A percentile compares a stretch with the other conserved stretches of the same genome.
Conservation (phyloP, 2,888 invertebrate genomes). For the Amitus sp. region DNA sequence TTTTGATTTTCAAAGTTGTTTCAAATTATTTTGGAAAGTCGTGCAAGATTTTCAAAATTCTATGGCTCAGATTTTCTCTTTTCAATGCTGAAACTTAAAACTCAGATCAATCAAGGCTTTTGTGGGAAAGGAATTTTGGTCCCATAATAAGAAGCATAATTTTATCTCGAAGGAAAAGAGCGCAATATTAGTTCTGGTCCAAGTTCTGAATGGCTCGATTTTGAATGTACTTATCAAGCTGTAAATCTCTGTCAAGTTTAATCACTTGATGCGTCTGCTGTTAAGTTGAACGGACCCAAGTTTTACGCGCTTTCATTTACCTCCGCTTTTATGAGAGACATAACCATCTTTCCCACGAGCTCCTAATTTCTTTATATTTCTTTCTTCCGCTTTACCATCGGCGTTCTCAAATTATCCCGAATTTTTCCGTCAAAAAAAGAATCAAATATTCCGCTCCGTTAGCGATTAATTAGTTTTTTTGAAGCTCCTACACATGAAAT, state of each 20-base stretch:
- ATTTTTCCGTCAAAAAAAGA: not conserved
- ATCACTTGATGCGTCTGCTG: not conserved
- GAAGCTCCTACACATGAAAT: no score
- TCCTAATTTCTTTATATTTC: not conserved
- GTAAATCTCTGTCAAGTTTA: not conserved
- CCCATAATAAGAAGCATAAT: not conserved
- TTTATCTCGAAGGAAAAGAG: not conserved
- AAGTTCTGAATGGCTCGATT: not conserved
- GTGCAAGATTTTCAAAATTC: no score
- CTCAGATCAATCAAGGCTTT: not conserved
- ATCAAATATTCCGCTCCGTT: no score
- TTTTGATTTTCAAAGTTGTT: no score
- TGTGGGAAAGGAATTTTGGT: not conserved
- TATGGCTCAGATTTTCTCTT: no score
- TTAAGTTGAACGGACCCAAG: not conserved
- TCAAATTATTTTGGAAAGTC: no score
- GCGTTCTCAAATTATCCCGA: not conserved
- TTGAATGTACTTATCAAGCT: not conserved
- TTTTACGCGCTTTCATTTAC: not conserved
- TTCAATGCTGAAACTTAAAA: not conserved
- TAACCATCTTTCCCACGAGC: not conserved
- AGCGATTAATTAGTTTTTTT: no score
- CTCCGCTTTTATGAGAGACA: not conserved
- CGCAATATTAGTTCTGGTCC: not conserved
- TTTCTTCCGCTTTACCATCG: not conserved